phyloP scores from a whole-genome alignment of 2,797 vertebrate species.

The Neomorphus geoffroyi region DNA sequence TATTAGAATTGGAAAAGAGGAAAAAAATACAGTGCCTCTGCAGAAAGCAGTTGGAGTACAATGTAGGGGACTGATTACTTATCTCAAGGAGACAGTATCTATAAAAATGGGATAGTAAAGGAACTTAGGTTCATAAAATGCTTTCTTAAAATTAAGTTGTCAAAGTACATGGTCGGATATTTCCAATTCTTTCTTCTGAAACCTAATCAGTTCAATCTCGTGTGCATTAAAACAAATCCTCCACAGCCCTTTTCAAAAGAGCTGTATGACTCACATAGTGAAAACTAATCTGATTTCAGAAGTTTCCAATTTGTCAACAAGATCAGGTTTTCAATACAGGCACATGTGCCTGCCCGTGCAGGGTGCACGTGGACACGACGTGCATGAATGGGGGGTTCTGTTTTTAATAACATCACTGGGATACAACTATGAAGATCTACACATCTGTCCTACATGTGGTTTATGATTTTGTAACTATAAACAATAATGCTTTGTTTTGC shows the following conservation, averaged over 20 bases:
- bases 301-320: not conserved
- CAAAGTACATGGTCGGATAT: not conserved
- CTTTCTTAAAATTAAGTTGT: not conserved
- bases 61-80: not conserved
- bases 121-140: not conserved
- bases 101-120: not conserved
- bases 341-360: accelerated
- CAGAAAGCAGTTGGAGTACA: not conserved
- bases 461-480: not conserved
- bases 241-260: not conserved
- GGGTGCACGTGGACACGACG: accelerated
- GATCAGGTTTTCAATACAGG: not conserved
- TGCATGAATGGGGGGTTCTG: accelerated
- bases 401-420: not conserved
- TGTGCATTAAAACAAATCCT: not conserved
- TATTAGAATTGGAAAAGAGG: not conserved
- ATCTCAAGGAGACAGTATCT: not conserved
- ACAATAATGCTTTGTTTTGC: not conserved
- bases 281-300: not conserved
- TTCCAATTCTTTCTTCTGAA: not conserved
- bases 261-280: not conserved
- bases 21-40: not conserved
- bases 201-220: not conserved
- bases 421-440: not conserved
- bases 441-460: not conserved